Evolutionary conservation across 1,140 invertebrate species (phyloP).

Genomic region (Neoseiulus cucumeris): DNA sequence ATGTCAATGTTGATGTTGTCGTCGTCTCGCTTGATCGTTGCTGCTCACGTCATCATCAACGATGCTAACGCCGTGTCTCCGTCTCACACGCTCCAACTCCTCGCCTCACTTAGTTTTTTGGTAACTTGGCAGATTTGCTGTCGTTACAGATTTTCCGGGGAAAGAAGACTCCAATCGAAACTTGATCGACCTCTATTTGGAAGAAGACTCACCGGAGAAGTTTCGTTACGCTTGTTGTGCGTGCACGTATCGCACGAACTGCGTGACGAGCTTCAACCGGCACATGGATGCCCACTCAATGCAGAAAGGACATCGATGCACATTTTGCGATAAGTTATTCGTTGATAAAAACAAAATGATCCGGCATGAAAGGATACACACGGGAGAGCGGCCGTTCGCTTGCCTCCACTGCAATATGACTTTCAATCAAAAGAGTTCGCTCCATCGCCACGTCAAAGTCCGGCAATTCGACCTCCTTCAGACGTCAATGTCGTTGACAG

Average conservation of each 20-base stretch:
- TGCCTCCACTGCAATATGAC: slow-evolving; percentile 13
- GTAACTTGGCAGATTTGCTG: not conserved
- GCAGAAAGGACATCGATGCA: slow-evolving; percentile 2
- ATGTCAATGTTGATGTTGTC: too few relatives aligned
- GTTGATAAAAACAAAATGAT: slow-evolving; percentile 7
- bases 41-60: too few relatives aligned
- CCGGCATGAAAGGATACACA: slow-evolving; percentile 8
- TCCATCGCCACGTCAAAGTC: not conserved
- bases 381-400: slow-evolving; percentile 13
- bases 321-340: slow-evolving; percentile 1
- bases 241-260: not conserved
- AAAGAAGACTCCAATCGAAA: not conserved
- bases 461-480: not conserved
- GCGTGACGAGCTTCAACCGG: not conserved
- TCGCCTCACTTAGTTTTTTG: slow-evolving; percentile 90
- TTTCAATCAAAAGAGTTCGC: slow-evolving; percentile 10
- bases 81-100: slow-evolving; percentile 38
- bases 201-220: slow-evolving; percentile 3
- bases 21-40: too few relatives aligned
- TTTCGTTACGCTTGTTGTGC: not conserved
- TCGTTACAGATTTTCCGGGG: not conserved
- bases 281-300: not conserved
- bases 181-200: not conserved
- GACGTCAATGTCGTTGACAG: not conserved
- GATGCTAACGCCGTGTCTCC: too few relatives aligned